These are phyloP conservation scores for Drosophila neoperkinsi DNA, from an alignment of 2,888 invertebrate genomes.

Conservation along the genomic window DNA sequence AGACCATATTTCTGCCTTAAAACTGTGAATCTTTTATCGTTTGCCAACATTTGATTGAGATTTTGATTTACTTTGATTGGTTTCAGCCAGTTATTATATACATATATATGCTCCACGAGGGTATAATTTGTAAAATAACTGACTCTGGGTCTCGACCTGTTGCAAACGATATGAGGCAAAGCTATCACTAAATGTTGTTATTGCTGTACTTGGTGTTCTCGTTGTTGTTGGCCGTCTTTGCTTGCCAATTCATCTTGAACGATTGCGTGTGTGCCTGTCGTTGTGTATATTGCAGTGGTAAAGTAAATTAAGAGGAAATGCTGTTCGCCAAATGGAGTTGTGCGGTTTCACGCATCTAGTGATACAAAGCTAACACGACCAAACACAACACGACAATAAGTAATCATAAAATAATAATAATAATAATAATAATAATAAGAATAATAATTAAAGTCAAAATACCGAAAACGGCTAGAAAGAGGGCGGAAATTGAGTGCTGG, in stretches of 20 bases:
- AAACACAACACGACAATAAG: slow-evolving; percentile 40
- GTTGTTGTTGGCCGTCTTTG: slow-evolving; percentile 5
- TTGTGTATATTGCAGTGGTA: slow-evolving; percentile 41
- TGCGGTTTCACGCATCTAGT: slow-evolving; percentile 39
- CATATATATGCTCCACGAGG: not conserved
- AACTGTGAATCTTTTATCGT: not conserved
- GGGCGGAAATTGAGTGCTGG: slow-evolving; percentile 20
- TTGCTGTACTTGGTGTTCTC: slow-evolving; percentile 9
- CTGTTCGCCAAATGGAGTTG: slow-evolving; percentile 55
- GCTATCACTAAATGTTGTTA: slow-evolving; percentile 11
- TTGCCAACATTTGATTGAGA: slow-evolving; percentile 20
- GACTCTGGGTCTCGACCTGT: not conserved
- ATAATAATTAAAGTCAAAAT: slow-evolving; percentile 7
- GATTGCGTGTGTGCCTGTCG: slow-evolving; percentile 1
- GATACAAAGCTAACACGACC: slow-evolving; percentile 57
- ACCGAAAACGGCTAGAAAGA: slow-evolving; percentile 19
- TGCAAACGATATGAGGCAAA: slow-evolving; percentile 4
- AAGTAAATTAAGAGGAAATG: slow-evolving; percentile 39
- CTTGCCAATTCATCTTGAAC: slow-evolving; percentile 18
- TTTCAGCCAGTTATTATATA: slow-evolving; percentile 8
- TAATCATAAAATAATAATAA: slow-evolving; percentile 9
- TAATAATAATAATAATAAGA: not conserved
- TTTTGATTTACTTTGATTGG: not conserved
- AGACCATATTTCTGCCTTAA: too few relatives aligned
- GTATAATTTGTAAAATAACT: slow-evolving; percentile 28